Evolutionary conservation across 2,797 vertebrate genomes (phyloP).

Genomic region (Saxicola maurus): DNA sequence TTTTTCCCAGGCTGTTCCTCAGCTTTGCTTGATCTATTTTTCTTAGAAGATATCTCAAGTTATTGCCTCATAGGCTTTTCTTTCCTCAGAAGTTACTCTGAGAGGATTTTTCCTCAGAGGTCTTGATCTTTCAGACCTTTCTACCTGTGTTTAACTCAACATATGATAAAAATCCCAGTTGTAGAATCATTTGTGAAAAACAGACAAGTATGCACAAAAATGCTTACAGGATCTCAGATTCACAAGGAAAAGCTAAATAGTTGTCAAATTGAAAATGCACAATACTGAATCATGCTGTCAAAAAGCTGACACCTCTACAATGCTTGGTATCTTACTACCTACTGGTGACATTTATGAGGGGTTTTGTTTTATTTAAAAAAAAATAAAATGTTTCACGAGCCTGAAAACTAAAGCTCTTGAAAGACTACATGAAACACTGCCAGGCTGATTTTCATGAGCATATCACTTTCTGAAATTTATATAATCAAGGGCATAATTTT

Average conservation of each 20-base stretch:
- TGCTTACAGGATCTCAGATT: neutral
- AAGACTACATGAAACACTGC: neutral
- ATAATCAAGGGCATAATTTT: neutral
- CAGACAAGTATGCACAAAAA: constrained; percentile 8
- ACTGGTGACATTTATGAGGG: neutral
- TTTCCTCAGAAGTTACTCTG: neutral
- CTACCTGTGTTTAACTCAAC: constrained; percentile 7
- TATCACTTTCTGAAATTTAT: neutral
- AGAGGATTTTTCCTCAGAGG: neutral
- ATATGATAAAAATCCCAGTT: constrained; percentile 2
- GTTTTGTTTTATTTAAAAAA: neutral
- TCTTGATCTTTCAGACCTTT: constrained; percentile 45
- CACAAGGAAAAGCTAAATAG: neutral
- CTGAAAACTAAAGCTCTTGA: neutral
- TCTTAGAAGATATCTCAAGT: neutral
- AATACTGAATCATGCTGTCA: constrained; percentile 44
- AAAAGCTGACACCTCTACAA: constrained; percentile 40
- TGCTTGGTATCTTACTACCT: constrained; percentile 23
- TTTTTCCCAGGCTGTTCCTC: neutral
- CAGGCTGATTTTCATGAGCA: neutral
- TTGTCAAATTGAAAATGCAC: constrained; percentile 30
- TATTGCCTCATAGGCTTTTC: neutral
- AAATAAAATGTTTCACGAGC: neutral
- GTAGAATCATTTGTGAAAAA: neutral
- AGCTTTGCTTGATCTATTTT: neutral